Evolutionary conservation across 2,113 vertebrate species (phyloP), one percentile per base, ranked within the genome.

Genomic region (Atractosteus spatula): DNA sequence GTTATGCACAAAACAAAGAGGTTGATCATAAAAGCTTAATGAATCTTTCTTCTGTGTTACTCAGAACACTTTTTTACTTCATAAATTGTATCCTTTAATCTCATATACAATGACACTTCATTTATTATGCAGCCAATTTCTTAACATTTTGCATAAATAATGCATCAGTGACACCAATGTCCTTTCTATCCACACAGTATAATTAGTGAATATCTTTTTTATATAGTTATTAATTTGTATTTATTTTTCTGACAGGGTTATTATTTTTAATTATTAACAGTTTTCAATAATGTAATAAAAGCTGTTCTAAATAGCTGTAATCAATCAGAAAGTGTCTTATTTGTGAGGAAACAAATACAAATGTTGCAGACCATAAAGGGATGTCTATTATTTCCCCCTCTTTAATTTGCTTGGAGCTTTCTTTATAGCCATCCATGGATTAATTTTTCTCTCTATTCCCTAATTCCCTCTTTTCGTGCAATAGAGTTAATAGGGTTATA

Each of bases 101-200:
- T 88, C 64, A 86, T 84, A 83, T 86, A 83, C 88, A 92, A 90
- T 82, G 80, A 82, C 83, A 88, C 78, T 89, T 91, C 82, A 78
- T 82, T 93, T 89, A 78, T 85, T 92, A 79, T 81, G 74, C 75
- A 73, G 62, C 87, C 88, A 89, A 92, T 87, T 90, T 92, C 91
- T 88, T 81, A 91, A 89, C 89, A 90, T 81, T 87, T 79, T 42
- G 29, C 64, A 85, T 93, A 92, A 93, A 94, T 94, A 92, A 94
- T 94, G 77, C 79, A 93, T 93, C 82, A 84, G 74, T 88, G 79
- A 82, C 83, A 89, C 88, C 87, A 87, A 86, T 91, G 80, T 86
- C 80, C 80, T 89, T 89, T 88, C 89, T 91, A 91, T 80, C 86
- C 89, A 87, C 84, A 91, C 90, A 85, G 63, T 76, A 91, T 91